Base-by-base conservation (phyloP, 2,888 invertebrate species). In the Diplolepis rosae region DNA sequence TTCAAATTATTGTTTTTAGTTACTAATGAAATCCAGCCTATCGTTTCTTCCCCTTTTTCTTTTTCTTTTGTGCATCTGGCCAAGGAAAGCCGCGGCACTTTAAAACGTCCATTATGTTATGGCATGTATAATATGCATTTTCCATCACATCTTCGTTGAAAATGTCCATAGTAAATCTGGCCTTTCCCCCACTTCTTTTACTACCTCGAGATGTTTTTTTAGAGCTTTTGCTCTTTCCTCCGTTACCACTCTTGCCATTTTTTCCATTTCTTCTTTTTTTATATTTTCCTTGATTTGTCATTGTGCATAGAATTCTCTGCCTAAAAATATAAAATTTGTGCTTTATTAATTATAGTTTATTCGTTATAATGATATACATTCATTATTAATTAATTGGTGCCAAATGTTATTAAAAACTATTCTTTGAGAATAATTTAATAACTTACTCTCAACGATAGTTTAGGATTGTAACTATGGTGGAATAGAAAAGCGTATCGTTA, bases 61-160 rank as follows among this genome's bases (percentile, higher is more conserved):
- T 96, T 88, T 96, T 96, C 89, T 95, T 96, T 80, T 94, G 94
- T 5, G 93, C 95, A 76, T 95, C 96, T 0, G 96, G 95, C 93
- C 97, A 97, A 32, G 95, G 94, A 87, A 97, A 98, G 0, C 98
- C 98, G 77, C 97, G 91, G 45, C 94, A 94, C 81, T 93, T 93
- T 13, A 98, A 89, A 9, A 97, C 91, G 84, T 97, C 97, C 89
- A 96, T 96, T 0, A 97, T 94, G 86, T 96, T 97, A 85, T 98
- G 98, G 80, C 97, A 97, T 0, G 95, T 96, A 84, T 95, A 96
- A 87, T 98, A 97, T 0, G 97, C 96, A 84, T 98, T 98, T 78
- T 96, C 95, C 96, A 98, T 97, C 0, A 96, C 97, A 2, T 95
- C 94, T 80, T 96, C 95, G 77, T 95, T 95, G 83, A 97, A 93